phyloP scores from a whole-genome alignment of 2,113 vertebrate genomes.

The Barnardius zonarius region DNA sequence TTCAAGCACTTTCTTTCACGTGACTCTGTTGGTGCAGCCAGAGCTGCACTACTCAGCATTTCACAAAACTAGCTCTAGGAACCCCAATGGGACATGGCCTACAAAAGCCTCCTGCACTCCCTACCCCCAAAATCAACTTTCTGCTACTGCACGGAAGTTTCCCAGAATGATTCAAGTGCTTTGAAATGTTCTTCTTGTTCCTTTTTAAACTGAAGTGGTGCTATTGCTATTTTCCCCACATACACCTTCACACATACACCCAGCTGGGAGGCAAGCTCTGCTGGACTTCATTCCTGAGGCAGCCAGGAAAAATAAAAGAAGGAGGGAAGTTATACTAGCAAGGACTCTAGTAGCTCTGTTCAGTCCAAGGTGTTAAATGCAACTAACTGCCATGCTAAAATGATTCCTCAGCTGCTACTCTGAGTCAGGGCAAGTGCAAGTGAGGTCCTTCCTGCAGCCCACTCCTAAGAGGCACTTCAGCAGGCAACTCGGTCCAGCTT shows the following conservation, averaged over 20 bases:
- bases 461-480: constrained; percentile 52
- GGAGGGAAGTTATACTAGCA: neutral
- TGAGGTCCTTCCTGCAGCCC: neutral
- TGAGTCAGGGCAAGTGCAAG: neutral
- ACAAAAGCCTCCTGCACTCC: neutral
- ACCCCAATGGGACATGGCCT: neutral
- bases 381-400: neutral
- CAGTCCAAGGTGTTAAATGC: neutral
- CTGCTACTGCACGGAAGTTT: neutral
- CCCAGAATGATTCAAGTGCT: neutral
- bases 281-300: neutral
- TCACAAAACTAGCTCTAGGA: neutral
- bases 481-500: constrained; percentile 13
- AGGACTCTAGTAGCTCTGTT: neutral
- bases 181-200: neutral
- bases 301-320: neutral
- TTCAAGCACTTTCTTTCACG: neutral
- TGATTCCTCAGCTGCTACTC: neutral
- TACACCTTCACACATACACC: neutral
- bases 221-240: neutral
- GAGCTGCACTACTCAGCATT: neutral
- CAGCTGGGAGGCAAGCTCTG: neutral
- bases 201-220: neutral
- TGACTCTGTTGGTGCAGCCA: neutral
- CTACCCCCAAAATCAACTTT: neutral